phyloP scores from a whole-genome alignment of 2,888 invertebrate species.

The Deilephila porcellus region DNA sequence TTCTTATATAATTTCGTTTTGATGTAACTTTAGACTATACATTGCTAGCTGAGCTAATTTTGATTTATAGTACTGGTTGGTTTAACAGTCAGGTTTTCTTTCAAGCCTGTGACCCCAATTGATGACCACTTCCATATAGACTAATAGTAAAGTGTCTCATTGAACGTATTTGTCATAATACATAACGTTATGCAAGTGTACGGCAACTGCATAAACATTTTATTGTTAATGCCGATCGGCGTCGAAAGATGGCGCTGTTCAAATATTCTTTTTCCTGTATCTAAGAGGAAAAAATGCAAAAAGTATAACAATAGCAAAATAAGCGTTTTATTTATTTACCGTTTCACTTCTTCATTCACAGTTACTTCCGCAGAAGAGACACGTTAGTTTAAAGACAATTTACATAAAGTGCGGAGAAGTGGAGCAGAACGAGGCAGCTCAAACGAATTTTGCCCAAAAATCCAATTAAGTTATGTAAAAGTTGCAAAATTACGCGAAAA shows the following conservation, averaged over 20 bases:
- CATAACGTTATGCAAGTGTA: neutral
- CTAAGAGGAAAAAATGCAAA: neutral
- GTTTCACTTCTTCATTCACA: neutral
- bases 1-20: neutral
- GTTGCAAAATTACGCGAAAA: constrained; percentile 30
- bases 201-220: neutral
- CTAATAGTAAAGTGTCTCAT: neutral
- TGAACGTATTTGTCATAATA: neutral
- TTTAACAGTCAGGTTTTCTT: too few species aligned
- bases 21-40: neutral
- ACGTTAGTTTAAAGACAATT: neutral
- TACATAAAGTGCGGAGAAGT: constrained; percentile 15
- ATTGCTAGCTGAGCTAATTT: neutral
- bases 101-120: too few species aligned
- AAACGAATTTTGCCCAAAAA: constrained; percentile 30
- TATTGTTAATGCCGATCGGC: neutral
- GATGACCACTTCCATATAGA: neutral
- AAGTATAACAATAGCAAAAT: neutral
- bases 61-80: neutral
- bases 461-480: constrained; percentile 34
- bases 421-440: constrained; percentile 30
- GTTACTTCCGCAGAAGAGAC: constrained; percentile 8
- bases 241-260: neutral
- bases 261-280: neutral
- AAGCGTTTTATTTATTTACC: neutral